Conservation (phyloP, 2,888 invertebrate species). For the Ptychoptera contaminata region DNA sequence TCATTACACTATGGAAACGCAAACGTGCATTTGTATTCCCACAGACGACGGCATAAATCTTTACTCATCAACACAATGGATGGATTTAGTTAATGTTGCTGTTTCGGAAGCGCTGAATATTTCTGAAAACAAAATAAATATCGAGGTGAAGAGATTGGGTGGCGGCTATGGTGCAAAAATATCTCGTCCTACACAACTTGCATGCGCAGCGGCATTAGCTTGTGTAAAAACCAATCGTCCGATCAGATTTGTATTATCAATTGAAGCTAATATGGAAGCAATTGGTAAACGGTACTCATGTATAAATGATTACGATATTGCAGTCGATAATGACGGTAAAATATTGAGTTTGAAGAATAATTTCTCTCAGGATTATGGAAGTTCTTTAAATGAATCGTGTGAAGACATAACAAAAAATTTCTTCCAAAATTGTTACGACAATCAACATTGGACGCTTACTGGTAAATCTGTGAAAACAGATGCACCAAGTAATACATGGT, state of each 20-base stretch:
- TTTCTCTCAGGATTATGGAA: slow-evolving; percentile 40
- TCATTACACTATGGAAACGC: slow-evolving; percentile 55
- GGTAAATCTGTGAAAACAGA: slow-evolving; percentile 51
- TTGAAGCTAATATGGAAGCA: slow-evolving; percentile 55
- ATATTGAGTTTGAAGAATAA: slow-evolving; percentile 46
- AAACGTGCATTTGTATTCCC: slow-evolving; percentile 42
- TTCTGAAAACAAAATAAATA: slow-evolving; percentile 41
- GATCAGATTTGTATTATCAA: slow-evolving; percentile 50
- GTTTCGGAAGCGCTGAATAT: slow-evolving; percentile 37
- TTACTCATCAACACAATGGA: slow-evolving; percentile 40
- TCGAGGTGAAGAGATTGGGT: slow-evolving; percentile 56
- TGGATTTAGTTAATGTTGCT: slow-evolving; percentile 38
- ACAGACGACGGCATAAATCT: slow-evolving; percentile 51
- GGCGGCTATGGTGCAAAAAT: slow-evolving; percentile 73
- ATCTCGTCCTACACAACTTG: slow-evolving; percentile 38
- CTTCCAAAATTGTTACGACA: slow-evolving; percentile 45
- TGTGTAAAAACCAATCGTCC: slow-evolving; percentile 42
- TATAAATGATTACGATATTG: slow-evolving; percentile 47
- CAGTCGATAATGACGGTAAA: slow-evolving; percentile 42
- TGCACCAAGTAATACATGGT: slow-evolving; percentile 49
- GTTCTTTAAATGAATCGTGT: slow-evolving; percentile 36
- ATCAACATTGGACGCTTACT: slow-evolving; percentile 49
- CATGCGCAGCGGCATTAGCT: slow-evolving; percentile 54
- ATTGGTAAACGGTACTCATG: slow-evolving; percentile 50
- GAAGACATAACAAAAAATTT: slow-evolving; percentile 20